Evolutionary conservation across 2,113 vertebrate species (phyloP).

Genomic region (Brachyistius frenatus): DNA sequence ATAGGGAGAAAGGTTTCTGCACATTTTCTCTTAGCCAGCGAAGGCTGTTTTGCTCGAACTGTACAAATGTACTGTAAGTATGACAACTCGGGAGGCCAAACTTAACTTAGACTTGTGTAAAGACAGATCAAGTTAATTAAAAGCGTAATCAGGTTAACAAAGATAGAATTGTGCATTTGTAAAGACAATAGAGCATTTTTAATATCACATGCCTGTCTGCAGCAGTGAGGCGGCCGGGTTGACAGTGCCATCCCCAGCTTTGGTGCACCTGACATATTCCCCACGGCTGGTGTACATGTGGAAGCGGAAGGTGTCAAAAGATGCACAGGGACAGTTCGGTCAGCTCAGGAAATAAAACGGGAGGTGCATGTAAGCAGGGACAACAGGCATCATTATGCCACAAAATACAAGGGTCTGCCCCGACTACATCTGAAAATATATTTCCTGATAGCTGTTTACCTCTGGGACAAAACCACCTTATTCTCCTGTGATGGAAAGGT

Average conservation of each 20-base stretch:
- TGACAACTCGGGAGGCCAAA: background rate
- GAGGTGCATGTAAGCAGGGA: constrained; percentile 35
- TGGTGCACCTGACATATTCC: constrained; percentile 48
- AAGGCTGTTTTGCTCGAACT: constrained; percentile 21
- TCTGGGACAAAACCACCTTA: constrained; percentile 38
- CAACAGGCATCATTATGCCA: constrained; percentile 40
- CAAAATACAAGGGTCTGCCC: constrained; percentile 21
- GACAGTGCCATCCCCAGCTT: constrained; percentile 36
- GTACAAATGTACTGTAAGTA: background rate
- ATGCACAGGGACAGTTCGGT: constrained; percentile 14
- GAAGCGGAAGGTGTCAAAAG: constrained; percentile 28
- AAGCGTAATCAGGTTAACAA: constrained; percentile 16
- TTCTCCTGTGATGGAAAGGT: constrained; percentile 61
- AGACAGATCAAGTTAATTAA: background rate
- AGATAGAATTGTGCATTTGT: background rate
- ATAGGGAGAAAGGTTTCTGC: constrained; percentile 69
- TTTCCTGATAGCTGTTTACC: constrained; percentile 57
- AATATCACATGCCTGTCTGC: constrained; percentile 35
- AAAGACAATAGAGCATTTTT: constrained; percentile 40
- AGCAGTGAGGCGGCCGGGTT: constrained; percentile 25
- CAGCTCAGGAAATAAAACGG: constrained; percentile 25
- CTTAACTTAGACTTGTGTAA: background rate
- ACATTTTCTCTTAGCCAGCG: constrained; percentile 45
- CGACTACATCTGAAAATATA: constrained; percentile 49
- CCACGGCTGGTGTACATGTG: constrained; percentile 15